Evolutionary conservation across 2,797 vertebrate species (phyloP), one percentile per base, ranked within the genome.

Genomic region (Micromesistius poutassou): DNA sequence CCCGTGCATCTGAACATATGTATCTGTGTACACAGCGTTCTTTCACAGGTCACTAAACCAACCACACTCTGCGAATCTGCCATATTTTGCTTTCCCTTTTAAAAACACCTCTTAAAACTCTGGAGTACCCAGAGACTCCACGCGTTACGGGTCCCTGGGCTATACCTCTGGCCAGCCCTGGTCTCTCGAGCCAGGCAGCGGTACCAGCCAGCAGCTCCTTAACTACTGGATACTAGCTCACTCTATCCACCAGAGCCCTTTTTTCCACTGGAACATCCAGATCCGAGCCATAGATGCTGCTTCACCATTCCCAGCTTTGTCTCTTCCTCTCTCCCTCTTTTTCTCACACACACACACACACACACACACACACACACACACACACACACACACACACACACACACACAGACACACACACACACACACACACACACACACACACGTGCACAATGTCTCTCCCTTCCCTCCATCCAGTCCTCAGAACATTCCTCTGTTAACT

Each of bases 401-500:
- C 42, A 46, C 42, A 46, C 42, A 46, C 42, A 46, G 13, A 46
- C 42, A 19, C 42, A 46, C 14, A 46, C 42, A 46, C 42, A 46
- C 42, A 46, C 42, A 46, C 46, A 50, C 46, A 50, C 16, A 55
- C 19, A 55, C 46, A 55, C 16, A 55, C 46, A 55, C 46, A 55
- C 46, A 55, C 46, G 12, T 12, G 19, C 46, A 5, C 16, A 55
- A 12, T 62, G 8, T n/a, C 55, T 62, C 22, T 77, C 76, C 81
- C 82, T 81, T 83, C 84, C 81, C 82, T 33, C 75, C 22, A 0
- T 78, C 78, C 4, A 66, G 77, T 87, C 80, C 76, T 87, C 40
- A 81, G 83, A 87, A 87, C 93, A 94, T 94, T 94, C 93, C 92
- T 90, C 30, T 5, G 75, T 87, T 84, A 87, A 90, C 74, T 76